Conservation (phyloP, 2,797 vertebrate genomes). For the Alfaro cultratus region DNA sequence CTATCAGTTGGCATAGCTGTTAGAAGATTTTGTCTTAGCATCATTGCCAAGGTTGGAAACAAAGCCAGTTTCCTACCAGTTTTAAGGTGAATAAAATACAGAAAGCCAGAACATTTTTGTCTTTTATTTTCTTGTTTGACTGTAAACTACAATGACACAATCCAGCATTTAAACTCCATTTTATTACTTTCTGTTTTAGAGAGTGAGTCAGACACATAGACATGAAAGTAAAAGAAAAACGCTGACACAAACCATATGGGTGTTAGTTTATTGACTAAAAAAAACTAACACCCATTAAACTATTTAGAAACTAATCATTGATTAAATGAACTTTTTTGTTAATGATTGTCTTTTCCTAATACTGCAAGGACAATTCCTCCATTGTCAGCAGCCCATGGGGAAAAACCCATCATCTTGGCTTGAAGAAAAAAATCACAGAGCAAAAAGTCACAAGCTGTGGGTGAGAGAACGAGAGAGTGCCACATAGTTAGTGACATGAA, state of each 20-base stretch:
- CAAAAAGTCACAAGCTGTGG: slow-evolving; percentile 1
- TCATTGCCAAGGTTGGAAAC: background rate
- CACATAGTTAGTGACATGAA: background rate
- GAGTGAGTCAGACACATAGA: background rate
- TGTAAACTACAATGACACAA: background rate
- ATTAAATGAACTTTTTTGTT: background rate
- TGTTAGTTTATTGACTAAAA: background rate
- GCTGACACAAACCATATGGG: background rate
- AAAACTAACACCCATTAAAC: too few relatives aligned
- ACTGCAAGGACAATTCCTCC: background rate
- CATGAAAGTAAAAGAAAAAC: background rate
- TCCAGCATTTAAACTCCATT: background rate
- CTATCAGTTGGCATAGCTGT: background rate
- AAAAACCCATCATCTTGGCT: background rate
- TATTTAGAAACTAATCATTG: background rate
- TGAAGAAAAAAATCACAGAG: background rate
- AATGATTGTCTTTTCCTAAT: background rate
- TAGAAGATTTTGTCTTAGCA: background rate
- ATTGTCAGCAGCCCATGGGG: background rate
- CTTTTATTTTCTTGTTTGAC: background rate
- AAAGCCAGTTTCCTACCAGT: background rate
- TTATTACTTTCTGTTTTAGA: background rate
- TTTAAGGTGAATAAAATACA: background rate
- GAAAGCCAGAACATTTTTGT: background rate
- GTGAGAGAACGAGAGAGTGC: slow-evolving; percentile 4